phyloP scores from a whole-genome alignment of 2,113 vertebrate species.

The Chauna torquata region DNA sequence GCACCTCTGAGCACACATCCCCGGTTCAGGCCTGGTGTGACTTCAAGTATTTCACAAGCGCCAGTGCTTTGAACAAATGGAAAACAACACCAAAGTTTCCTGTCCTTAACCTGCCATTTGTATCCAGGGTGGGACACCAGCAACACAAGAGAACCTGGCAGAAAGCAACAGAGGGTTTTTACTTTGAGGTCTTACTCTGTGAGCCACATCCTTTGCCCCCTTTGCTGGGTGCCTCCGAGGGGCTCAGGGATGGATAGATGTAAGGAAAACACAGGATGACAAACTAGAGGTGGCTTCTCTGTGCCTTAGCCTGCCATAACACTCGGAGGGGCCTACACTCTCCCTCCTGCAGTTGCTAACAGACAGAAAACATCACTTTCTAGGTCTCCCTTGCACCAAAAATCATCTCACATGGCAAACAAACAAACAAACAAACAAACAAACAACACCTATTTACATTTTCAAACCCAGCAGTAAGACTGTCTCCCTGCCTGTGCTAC shows the following conservation, averaged over 20 bases:
- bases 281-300: not conserved
- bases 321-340: not conserved
- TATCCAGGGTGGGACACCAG: not conserved
- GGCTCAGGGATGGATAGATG: not conserved
- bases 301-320: not conserved
- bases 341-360: not conserved
- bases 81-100: not conserved
- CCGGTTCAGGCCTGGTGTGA: not conserved
- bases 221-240: not conserved
- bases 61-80: not conserved
- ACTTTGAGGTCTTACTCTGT: not conserved
- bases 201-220: not conserved
- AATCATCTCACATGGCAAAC: not conserved
- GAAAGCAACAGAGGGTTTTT: not conserved
- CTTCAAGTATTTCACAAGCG: not conserved
- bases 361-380: not conserved
- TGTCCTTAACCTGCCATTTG: fast-evolving
- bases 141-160: not conserved
- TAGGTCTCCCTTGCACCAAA: not conserved
- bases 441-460: not conserved
- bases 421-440: not conserved
- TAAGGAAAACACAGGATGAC: not conserved
- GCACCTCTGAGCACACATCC: not conserved
- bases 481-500: not conserved
- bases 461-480: not conserved